phyloP scores from a whole-genome alignment of 1,140 invertebrate genomes.

The Drosophila bipectinata region DNA sequence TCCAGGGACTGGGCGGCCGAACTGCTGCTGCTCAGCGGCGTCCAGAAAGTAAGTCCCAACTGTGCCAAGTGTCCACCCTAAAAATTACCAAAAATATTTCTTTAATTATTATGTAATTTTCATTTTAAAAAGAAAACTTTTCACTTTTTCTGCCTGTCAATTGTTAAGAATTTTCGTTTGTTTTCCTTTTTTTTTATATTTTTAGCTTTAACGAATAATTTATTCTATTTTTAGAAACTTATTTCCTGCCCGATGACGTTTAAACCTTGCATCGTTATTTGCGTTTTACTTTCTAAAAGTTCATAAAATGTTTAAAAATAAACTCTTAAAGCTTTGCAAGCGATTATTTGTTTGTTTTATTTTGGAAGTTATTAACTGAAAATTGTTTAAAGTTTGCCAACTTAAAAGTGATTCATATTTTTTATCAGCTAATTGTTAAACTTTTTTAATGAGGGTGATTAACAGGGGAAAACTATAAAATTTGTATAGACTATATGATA shows the following conservation, averaged over 20 bases:
- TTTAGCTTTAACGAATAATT: not conserved
- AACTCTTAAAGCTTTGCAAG: too few relatives aligned
- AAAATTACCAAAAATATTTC: not conserved
- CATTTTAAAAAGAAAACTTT: too few relatives aligned
- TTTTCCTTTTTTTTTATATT: not conserved
- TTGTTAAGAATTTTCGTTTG: not conserved
- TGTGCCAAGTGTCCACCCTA: conserved; percentile 90
- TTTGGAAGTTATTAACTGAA: too few relatives aligned
- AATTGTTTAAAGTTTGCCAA: too few relatives aligned
- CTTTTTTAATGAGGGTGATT: too few relatives aligned
- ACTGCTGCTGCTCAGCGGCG: conserved; percentile 85
- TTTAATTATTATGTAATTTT: not conserved
- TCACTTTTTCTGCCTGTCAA: not conserved
- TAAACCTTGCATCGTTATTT: not conserved
- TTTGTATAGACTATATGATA: too few relatives aligned
- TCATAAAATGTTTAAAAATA: too few relatives aligned
- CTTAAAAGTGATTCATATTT: too few relatives aligned
- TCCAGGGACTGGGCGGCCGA: conserved; percentile 54
- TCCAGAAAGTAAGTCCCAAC: conserved; percentile 91
- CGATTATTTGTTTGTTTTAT: not conserved
- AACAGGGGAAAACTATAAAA: too few relatives aligned
- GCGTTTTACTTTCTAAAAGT: conserved; percentile 3
- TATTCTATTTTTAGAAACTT: not conserved
- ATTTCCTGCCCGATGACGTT: not conserved
- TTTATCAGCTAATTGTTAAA: too few relatives aligned